Evolutionary conservation across 2,888 invertebrate genomes (phyloP).

Genomic region (Taphrorychus bicolor): DNA sequence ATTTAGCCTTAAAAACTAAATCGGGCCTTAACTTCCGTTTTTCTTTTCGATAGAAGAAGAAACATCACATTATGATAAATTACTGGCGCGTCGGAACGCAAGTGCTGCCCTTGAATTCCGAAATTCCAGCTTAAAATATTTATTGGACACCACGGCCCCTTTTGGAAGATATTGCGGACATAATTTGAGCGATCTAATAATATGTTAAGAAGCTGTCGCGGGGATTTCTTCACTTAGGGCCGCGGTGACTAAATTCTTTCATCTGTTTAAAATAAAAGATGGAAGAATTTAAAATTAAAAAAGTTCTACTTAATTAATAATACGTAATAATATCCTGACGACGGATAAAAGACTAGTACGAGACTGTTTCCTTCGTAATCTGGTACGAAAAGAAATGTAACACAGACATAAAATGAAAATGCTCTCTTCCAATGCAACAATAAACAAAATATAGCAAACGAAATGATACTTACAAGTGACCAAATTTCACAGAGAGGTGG

Average conservation of each 20-base stretch:
- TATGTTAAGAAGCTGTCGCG: neutral
- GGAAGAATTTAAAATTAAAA: neutral
- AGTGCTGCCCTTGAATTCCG: no score
- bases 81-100: neutral
- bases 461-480: no score
- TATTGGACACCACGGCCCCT: no score
- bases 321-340: constrained; percentile 45
- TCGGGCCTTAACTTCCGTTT: neutral
- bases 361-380: constrained; percentile 47
- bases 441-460: no score
- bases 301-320: neutral
- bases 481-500: no score
- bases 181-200: neutral
- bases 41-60: constrained; percentile 12
- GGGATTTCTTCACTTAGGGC: neutral
- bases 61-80: constrained; percentile 20
- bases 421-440: constrained; percentile 26
- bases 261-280: no score
- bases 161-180: no score
- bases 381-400: constrained; percentile 5
- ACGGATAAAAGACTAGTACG: constrained; percentile 55
- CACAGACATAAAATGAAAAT: constrained; percentile 23
- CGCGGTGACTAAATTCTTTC: no score
- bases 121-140: no score
- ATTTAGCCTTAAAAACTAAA: constrained; percentile 19